Evolutionary conservation across 1,140 invertebrate species (phyloP), one percentile per base, ranked within the genome.

Genomic region (Drosophila bocqueti): DNA sequence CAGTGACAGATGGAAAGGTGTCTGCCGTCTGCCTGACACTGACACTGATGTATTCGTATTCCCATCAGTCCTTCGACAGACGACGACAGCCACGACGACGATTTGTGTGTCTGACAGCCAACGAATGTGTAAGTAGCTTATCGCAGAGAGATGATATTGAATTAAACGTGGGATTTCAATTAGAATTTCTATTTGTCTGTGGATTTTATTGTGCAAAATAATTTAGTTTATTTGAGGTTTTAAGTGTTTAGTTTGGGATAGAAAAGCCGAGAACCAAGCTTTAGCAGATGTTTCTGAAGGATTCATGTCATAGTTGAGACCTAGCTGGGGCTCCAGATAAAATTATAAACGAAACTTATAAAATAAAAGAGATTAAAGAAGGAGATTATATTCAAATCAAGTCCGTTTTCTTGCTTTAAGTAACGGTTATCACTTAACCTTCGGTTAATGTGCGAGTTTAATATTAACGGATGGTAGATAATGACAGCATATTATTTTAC

Each of bases 1-100:
- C 61, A 46, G 55, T 69, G 83, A 87, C 80, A 77, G 84, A 86
- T 89, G 83, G 87, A 83, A 89, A 87, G 81, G 75, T 87, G 84
- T 86, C 83, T 87, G 76, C 86, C 80, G 76, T 87, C 46, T 64
- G 67, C 73, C 76, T 61, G 71, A 40, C 54, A 40, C 54, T 87
- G 83, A 87, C 83, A 87, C 76, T 87, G 83, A 87, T 75, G 80
- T 69, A 86, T 86, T 83, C 80, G 43, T 77, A 68, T 78, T 79
- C 76, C 75, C 76, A 79, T 78, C 58, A 68, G 65, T 79, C 59
- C 77, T 73, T 79, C 67, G 64, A 59, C 76, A 57, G 50, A 69
- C 50, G 71, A 69, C 80, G 68, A 86, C 49, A 15, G 11, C 52
- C 4, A 24, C 13, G 8, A 55, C 52, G 3, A 24, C 34, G 54